These are phyloP conservation scores for Callithrix jacchus DNA, from an alignment of 2,113 vertebrate species.

Conservation along the genomic window DNA sequence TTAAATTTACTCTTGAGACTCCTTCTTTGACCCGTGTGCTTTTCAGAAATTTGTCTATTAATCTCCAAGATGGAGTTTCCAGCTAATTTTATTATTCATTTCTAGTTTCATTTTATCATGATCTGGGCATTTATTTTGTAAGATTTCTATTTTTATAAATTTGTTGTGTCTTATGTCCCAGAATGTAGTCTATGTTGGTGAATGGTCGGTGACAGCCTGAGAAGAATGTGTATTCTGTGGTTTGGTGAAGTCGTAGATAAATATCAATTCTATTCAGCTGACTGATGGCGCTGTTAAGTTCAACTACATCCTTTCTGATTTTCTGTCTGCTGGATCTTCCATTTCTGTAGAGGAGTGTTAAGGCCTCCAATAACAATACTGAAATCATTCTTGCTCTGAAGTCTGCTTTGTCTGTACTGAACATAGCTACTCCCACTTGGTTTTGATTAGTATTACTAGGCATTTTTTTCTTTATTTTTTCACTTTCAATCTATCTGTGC, in stretches of 20 bases:
- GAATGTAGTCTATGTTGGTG: not conserved
- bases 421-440: not conserved
- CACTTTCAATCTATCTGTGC: not conserved
- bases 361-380: not conserved
- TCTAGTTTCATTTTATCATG: not conserved
- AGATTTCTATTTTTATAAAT: not conserved
- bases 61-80: not conserved
- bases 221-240: not conserved
- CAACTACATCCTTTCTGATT: not conserved
- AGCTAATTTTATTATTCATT: not conserved
- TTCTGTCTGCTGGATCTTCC: not conserved
- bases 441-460: not conserved
- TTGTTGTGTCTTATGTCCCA: not conserved
- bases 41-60: not conserved
- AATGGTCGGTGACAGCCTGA: not conserved
- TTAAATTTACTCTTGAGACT: not conserved
- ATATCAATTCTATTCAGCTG: not conserved
- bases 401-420: not conserved
- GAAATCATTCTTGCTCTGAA: not conserved
- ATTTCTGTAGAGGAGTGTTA: not conserved
- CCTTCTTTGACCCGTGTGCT: not conserved
- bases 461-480: not conserved
- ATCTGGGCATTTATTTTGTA: not conserved
- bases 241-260: not conserved
- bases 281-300: not conserved